Percentiles rank a stretch among this genome's conserved stretches.
phyloP scores from a whole-genome alignment of 2,888 invertebrate species.

The Didymodactylos carnosus region DNA sequence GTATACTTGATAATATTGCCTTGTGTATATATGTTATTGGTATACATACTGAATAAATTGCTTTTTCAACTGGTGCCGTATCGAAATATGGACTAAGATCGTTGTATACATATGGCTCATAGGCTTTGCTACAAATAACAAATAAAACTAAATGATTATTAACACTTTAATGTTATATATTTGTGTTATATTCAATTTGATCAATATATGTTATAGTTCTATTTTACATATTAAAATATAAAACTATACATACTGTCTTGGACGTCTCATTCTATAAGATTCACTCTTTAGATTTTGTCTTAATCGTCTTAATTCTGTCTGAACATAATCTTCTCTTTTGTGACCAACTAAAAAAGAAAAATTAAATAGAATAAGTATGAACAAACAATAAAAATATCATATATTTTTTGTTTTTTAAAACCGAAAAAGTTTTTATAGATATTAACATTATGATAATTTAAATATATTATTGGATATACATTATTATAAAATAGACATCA shows the following conservation, averaged over 20 bases:
- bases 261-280: background rate
- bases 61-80: background rate
- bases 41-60: conserved; percentile 7
- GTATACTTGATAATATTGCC: background rate
- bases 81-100: conserved; percentile 11
- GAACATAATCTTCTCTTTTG: background rate
- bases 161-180: too few relatives aligned
- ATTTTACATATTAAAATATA: background rate
- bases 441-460: too few relatives aligned
- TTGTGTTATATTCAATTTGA: too few relatives aligned
- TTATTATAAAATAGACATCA: too few relatives aligned
- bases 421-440: too few relatives aligned
- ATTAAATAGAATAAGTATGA: too few relatives aligned
- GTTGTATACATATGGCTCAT: conserved; percentile 9
- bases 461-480: too few relatives aligned
- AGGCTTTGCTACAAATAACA: background rate
- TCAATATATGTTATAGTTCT: too few relatives aligned
- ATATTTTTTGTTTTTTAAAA: too few relatives aligned
- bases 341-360: too few relatives aligned
- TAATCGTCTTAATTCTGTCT: background rate
- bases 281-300: background rate
- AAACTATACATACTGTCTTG: background rate
- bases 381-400: too few relatives aligned
- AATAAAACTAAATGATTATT: too few relatives aligned
- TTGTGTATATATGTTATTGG: background rate